A percentile compares a stretch with the other conserved stretches of the same genome.
phyloP scores from a whole-genome alignment of 92 coral and sea anemone genomes.

The Porites rus region DNA sequence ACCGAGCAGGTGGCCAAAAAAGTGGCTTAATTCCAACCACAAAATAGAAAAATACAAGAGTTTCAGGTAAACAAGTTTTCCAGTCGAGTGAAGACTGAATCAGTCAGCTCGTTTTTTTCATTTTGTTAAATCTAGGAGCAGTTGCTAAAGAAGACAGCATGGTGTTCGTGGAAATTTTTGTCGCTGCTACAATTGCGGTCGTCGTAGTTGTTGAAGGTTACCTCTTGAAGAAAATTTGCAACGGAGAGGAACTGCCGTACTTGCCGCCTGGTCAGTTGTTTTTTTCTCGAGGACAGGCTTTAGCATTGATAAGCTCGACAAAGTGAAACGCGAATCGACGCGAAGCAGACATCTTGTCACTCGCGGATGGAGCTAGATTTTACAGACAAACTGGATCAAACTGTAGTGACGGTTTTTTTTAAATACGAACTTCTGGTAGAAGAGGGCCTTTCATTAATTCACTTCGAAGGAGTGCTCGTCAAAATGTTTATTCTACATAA shows the following conservation, averaged over 20 bases:
- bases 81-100: background rate
- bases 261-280: constrained; percentile 47
- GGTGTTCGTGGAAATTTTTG: constrained; percentile 70
- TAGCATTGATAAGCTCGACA: constrained; percentile 33
- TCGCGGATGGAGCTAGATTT: background rate
- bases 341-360: too few relatives aligned
- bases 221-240: constrained; percentile 57
- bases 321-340: background rate
- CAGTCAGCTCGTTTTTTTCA: background rate
- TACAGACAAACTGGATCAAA: background rate
- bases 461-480: too few relatives aligned
- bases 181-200: constrained; percentile 44
- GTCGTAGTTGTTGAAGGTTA: constrained; percentile 56
- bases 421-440: background rate
- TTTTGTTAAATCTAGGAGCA: background rate
- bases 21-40: constrained; percentile 41
- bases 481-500: too few relatives aligned
- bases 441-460: background rate
- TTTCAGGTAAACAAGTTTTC: constrained; percentile 15
- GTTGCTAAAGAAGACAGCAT: constrained; percentile 4
- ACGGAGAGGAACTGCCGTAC: constrained; percentile 61
- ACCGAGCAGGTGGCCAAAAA: constrained; percentile 9
- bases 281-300: constrained; percentile 43
- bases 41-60: background rate
- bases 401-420: background rate